Percentiles rank a stretch among this genome's conserved stretches.
These are phyloP conservation scores for Tetragnatha montana DNA, from an alignment of 2,888 invertebrate species.

Conservation along the genomic window DNA sequence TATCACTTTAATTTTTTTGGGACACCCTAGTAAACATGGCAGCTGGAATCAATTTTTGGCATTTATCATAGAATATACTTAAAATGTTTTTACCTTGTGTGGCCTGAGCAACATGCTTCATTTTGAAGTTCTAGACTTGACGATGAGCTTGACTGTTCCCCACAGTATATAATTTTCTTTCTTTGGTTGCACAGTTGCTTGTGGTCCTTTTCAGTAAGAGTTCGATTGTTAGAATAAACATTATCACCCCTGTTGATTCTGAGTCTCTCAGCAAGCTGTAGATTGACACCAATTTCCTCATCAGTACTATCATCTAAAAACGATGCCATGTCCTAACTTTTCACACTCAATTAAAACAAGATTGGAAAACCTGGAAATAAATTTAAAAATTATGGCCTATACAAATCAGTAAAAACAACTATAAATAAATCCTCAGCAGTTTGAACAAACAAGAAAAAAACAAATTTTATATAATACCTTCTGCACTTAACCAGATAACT, in stretches of 20 bases:
- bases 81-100: conserved; percentile 15
- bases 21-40: too few relatives aligned
- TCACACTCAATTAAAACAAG: too few relatives aligned
- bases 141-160: conserved; percentile 55
- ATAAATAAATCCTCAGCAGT: too few relatives aligned
- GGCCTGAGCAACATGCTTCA: conserved; percentile 12
- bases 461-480: too few relatives aligned
- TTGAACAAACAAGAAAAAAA: too few relatives aligned
- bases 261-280: conserved; percentile 54
- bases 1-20: too few relatives aligned
- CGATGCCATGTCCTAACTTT: conserved; percentile 9
- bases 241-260: conserved; percentile 38
- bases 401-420: too few relatives aligned
- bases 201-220: conserved; percentile 19
- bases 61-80: background rate
- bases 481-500: too few relatives aligned
- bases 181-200: conserved; percentile 48
- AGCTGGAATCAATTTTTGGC: too few relatives aligned
- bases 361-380: too few relatives aligned
- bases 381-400: too few relatives aligned
- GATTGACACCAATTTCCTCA: conserved; percentile 57
- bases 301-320: conserved; percentile 60
- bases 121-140: conserved; percentile 51
- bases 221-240: background rate
- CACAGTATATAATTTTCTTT: conserved; percentile 14